phyloP scores from a whole-genome alignment of 2,888 invertebrate genomes.

The Eutolmus rufibarbis region DNA sequence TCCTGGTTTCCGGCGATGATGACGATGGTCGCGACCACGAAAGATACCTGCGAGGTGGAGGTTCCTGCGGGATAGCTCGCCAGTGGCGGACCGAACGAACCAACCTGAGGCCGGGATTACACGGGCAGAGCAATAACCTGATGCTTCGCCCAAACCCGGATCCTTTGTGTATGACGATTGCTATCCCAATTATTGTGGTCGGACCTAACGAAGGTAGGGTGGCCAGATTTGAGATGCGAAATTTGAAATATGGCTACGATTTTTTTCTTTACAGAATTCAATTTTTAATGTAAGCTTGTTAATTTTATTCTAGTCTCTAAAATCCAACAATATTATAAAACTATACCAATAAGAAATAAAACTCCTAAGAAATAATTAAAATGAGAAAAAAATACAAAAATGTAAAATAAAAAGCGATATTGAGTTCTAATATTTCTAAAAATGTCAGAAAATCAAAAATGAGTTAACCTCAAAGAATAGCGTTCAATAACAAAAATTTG shows the following conservation, averaged over 20 bases:
- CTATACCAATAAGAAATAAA: no score
- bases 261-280: background rate
- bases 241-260: no score
- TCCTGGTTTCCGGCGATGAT: background rate
- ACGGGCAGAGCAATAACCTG: conserved; percentile 22
- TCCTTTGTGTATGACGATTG: background rate
- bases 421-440: no score
- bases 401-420: no score
- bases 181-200: background rate
- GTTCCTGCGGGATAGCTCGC: background rate
- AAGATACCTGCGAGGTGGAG: background rate
- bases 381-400: no score
- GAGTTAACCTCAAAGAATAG: no score
- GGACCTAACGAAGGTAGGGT: background rate
- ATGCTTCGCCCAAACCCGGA: background rate
- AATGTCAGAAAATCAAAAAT: no score
- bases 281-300: no score
- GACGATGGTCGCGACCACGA: background rate
- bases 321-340: no score
- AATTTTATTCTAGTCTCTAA: no score
- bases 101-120: conserved; percentile 1
- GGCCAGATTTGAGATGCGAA: background rate
- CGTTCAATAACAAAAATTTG: no score
- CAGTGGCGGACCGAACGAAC: background rate
- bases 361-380: no score